These are phyloP conservation scores for Perccottus glenii DNA, from an alignment of 2,113 vertebrate species.

Conservation along the genomic window DNA sequence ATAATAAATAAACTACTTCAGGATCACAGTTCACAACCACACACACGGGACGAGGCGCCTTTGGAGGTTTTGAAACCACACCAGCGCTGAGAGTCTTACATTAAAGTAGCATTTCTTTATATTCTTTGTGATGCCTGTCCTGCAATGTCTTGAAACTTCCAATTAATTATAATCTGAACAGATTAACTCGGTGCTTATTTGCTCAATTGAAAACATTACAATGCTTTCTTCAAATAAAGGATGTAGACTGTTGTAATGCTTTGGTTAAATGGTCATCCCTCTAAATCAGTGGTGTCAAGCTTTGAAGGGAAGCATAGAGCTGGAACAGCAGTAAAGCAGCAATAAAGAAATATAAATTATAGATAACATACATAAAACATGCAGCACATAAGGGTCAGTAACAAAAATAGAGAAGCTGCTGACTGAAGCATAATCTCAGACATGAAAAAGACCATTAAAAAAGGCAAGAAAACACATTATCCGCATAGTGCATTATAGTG, in stretches of 20 bases:
- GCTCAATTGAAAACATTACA: no score
- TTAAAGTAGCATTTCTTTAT: slow-evolving; percentile 23
- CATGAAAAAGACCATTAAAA: slow-evolving; percentile 4
- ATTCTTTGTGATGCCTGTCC: slow-evolving; percentile 26
- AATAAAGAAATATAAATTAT: slow-evolving; percentile 18
- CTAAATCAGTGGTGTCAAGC: background rate
- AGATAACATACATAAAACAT: slow-evolving; percentile 19
- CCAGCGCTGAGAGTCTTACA: slow-evolving; percentile 21
- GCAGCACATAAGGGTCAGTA: background rate
- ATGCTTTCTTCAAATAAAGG: no score
- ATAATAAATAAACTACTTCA: slow-evolving; percentile 79
- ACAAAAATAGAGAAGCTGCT: slow-evolving; percentile 25
- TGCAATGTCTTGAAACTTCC: slow-evolving; percentile 15
- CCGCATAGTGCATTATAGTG: no score
- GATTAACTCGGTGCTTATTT: no score
- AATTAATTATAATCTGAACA: no score
- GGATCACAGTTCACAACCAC: slow-evolving; percentile 74
- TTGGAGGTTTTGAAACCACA: slow-evolving; percentile 33
- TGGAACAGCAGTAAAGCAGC: slow-evolving; percentile 17
- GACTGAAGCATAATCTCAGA: slow-evolving; percentile 7
- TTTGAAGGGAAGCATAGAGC: slow-evolving; percentile 30
- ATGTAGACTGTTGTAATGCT: no score
- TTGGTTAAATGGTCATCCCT: no score
- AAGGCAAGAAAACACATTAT: no score
- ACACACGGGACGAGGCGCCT: slow-evolving; percentile 53